Evolutionary conservation across 2,888 invertebrate species (phyloP).

Genomic region (Harpalus rubripes): DNA sequence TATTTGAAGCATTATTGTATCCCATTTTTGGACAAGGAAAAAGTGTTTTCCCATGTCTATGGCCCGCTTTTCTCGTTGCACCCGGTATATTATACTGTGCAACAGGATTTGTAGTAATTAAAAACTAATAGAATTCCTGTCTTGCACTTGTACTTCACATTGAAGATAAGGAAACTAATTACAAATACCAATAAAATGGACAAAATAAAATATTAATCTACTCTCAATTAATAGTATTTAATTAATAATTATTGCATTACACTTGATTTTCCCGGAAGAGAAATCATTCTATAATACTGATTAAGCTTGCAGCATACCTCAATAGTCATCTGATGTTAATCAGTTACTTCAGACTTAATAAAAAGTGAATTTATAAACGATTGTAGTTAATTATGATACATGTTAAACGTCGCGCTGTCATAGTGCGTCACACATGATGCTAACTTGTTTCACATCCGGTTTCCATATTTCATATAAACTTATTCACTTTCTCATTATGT

Average conservation of each 20-base stretch:
- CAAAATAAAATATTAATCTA: neutral
- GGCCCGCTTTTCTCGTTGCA: too few relatives aligned
- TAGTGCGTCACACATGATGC: conserved; percentile 2
- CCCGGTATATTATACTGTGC: too few relatives aligned
- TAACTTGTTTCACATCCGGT: conserved; percentile 24
- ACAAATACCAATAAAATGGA: neutral
- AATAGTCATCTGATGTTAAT: neutral
- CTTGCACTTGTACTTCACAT: neutral
- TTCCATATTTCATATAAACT: conserved; percentile 32
- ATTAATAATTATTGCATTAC: neutral
- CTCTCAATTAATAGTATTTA: neutral
- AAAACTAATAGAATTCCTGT: too few relatives aligned
- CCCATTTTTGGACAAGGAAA: too few relatives aligned
- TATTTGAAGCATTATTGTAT: too few relatives aligned
- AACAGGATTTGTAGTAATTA: too few relatives aligned
- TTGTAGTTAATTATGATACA: conserved; percentile 18
- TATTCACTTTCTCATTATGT: conserved; percentile 23
- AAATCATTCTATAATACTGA: neutral
- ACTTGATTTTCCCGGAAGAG: neutral
- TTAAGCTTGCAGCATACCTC: neutral
- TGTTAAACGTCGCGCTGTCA: conserved; percentile 6
- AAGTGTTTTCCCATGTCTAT: too few relatives aligned
- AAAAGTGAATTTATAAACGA: conserved; percentile 16
- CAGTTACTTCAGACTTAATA: neutral
- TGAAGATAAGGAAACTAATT: neutral